Conservation (phyloP, 1,140 invertebrate species). For the Ctenoplectra terminalis region DNA sequence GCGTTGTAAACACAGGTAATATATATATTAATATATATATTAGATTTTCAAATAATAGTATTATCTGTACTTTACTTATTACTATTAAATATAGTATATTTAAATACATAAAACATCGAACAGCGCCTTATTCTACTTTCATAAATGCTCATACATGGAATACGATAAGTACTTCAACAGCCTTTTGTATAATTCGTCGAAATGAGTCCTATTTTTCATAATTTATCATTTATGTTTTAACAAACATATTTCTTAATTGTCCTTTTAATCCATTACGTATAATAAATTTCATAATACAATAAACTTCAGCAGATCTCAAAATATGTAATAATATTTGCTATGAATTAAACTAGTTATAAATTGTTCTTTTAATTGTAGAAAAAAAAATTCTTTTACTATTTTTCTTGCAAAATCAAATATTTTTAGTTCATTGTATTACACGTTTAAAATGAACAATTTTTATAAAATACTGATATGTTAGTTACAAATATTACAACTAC, state of each 20-base stretch:
- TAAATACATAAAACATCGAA: slow-evolving; percentile 51
- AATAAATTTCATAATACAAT: slow-evolving; percentile 27
- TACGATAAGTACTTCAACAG: slow-evolving; percentile 55
- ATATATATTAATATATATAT: slow-evolving; percentile 55
- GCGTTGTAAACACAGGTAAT: slow-evolving; percentile 51
- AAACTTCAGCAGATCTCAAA: slow-evolving; percentile 9
- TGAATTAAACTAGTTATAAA: not conserved
- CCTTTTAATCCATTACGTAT: slow-evolving; percentile 23
- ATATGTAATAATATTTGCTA: not conserved
- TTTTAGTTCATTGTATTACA: too few species aligned
- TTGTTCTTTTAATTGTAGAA: slow-evolving; percentile 11
- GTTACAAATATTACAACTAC: slow-evolving; percentile 16
- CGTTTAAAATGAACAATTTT: too few species aligned
- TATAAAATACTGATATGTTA: slow-evolving; percentile 41
- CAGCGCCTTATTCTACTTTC: slow-evolving; percentile 29
- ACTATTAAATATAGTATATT: slow-evolving; percentile 64
- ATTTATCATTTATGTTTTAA: not conserved
- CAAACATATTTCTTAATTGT: slow-evolving; percentile 32
- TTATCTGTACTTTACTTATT: slow-evolving; percentile 51
- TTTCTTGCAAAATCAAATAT: too few species aligned
- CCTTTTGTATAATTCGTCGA: slow-evolving; percentile 30
- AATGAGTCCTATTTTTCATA: not conserved
- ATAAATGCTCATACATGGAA: slow-evolving; percentile 34
- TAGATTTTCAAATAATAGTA: slow-evolving; percentile 57
- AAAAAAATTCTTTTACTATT: slow-evolving; percentile 4